Evolutionary conservation across 2,888 invertebrate species (phyloP), one percentile per base, ranked within the genome.

Genomic region (Rotaria sp.): DNA sequence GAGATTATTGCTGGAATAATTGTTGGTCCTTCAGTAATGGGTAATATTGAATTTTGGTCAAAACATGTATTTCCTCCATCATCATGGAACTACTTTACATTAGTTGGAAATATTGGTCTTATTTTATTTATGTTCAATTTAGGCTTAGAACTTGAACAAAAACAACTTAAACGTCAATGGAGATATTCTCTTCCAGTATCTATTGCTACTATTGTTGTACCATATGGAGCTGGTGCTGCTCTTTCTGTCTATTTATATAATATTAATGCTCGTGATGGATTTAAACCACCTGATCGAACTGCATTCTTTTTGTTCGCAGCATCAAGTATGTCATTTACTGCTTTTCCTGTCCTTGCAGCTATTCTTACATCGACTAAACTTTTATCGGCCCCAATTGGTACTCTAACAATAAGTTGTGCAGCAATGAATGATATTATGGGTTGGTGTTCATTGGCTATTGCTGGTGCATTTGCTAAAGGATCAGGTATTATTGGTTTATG

Each of bases 91-190:
- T 67, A 67, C 15, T 67, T 67, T 67, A 67, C 67, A 35, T 35
- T 67, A 35, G 67, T 67, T 24, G 67, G 67, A 3, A 8, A 67
- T 67, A 35, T 67, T 67, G 67, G 67, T 67, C 67, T 67, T 7
- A 67, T 67, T 35, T 35, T 67, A 67, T 67, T 67, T 67, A 67
- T 67, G 67, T 67, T 67, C 18, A 67, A 67, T 67, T 67, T 67
- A 35, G 67, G 67, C 8, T 67, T 67, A 67, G 67, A 67, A 35
- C 35, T 67, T 35, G 67, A 67, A 11, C 30, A 8, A 24, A 35
- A 67, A 35, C 0, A 5, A 35, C 30, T 67, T 35, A 30, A 67
- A 67, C 30, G 21, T 35, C 4, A 67, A 35, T 67, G 67, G 67
- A 67, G 35, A 67, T 35, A 13, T 35, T 67, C 67, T 4, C 18